Evolutionary conservation across 2,888 invertebrate species (phyloP), one percentile per base, ranked within the genome.

Genomic region (Elmis aenea): DNA sequence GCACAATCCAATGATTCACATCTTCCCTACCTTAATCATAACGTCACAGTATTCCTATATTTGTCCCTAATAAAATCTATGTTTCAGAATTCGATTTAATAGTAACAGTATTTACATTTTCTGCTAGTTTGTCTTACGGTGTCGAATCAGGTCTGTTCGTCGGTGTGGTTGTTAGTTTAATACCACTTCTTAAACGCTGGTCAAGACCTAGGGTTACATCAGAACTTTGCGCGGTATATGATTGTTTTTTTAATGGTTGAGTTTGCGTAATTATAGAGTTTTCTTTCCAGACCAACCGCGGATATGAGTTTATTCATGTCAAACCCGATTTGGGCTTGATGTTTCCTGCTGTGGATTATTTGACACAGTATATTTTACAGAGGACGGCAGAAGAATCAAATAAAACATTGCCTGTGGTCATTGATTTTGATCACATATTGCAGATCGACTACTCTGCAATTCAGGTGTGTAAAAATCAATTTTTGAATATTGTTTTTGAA

Each of bases 81-180:
- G 3, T 42, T 59, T 52, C 31, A 69, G 68, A 62, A 48, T 51
- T 61, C 25, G 64, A 67, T 46, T 64, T 64, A 28, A 43, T 75
- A 26, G 76, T 85, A 34, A 77, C 84, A 57, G 51, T 74, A 33
- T 67, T 77, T 8, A 90, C 90, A 28, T 83, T 87, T 46, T 38
- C 77, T 1, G 71, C 79, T 23, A 83, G 85, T 45, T 64, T 91
- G 32, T 58, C 75, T 32, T 69, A 77, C 41, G 83, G 85, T 13
- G 85, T 90, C 26, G 88, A 91, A 73, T 73, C 81, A 55, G 91
- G 91, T 28, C 77, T 93, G 46, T 69, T 86, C 14, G 72, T 77
- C 26, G 90, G 91, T 37, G 79, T 82, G 44, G 56, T 76, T 9
- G 67, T 79, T 16, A 82, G 81, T 60, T 70, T 85, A 37, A 60